A percentile compares a stretch with the other conserved stretches of the same genome.
Evolutionary conservation across 35 echinoderm and acorn worm genomes (phyloP).

Genomic region (Eucidaris tribuloides): DNA sequence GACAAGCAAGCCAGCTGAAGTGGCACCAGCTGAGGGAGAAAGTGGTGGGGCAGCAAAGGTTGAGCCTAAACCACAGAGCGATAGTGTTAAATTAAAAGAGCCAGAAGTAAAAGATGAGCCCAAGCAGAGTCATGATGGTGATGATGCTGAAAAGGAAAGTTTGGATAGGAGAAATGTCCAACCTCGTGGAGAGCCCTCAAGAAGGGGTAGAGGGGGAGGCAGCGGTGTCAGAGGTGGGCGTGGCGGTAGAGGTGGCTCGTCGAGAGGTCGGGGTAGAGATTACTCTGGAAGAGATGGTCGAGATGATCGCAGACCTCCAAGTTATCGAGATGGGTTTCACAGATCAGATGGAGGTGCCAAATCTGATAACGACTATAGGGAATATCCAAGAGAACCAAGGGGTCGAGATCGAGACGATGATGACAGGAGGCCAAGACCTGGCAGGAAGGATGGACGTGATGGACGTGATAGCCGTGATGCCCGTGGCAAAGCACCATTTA

Average conservation of each 20-base stretch:
- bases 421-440: conserved; percentile 24
- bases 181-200: conserved; percentile 82
- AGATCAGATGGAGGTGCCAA: not conserved
- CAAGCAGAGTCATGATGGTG: conserved; percentile 10
- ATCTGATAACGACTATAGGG: not conserved
- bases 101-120: conserved; percentile 9
- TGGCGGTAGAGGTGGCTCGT: conserved; percentile 28
- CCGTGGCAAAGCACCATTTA: conserved; percentile 7
- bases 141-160: conserved; percentile 6
- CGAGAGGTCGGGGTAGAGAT: not conserved
- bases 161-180: conserved; percentile 27
- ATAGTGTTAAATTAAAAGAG: not conserved
- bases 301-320: conserved; percentile 7
- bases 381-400: conserved; percentile 32
- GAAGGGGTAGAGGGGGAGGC: conserved; percentile 71
- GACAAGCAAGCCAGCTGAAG: not conserved
- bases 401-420: conserved; percentile 17
- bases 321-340: conserved; percentile 25
- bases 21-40: not conserved
- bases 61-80: not conserved
- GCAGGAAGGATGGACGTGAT: conserved; percentile 24
- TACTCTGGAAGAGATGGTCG: not conserved
- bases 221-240: conserved; percentile 32
- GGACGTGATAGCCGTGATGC: conserved; percentile 9
- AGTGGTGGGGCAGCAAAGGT: conserved; percentile 1